phyloP scores from a whole-genome alignment of 2,888 invertebrate species.

The Cyrtodaria siliqua region DNA sequence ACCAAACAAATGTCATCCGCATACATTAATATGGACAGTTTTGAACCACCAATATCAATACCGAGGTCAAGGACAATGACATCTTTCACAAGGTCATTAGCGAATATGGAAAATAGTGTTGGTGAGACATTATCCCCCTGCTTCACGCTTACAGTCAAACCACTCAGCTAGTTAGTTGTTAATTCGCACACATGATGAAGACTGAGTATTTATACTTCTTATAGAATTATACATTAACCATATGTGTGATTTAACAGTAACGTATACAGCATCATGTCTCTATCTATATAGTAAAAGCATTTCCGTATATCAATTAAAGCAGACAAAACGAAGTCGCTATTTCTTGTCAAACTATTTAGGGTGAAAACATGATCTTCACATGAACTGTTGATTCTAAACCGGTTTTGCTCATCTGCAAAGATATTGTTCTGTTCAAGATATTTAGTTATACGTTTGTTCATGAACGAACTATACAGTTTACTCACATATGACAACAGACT shows the following conservation, averaged over 20 bases:
- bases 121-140: slow-evolving; percentile 36
- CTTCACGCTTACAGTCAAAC: slow-evolving; percentile 30
- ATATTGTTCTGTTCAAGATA: slow-evolving; percentile 30
- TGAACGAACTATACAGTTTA: slow-evolving; percentile 35
- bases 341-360: slow-evolving; percentile 89
- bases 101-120: slow-evolving; percentile 29
- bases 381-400: slow-evolving; percentile 24
- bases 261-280: slow-evolving; percentile 10
- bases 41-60: too few species aligned
- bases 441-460: slow-evolving; percentile 35
- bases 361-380: slow-evolving; percentile 43
- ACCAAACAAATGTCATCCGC: slow-evolving; percentile 22
- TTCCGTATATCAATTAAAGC: slow-evolving; percentile 29
- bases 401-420: slow-evolving; percentile 32
- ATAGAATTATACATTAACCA: neutral
- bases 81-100: slow-evolving; percentile 21
- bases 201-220: slow-evolving; percentile 2
- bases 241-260: slow-evolving; percentile 4
- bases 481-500: slow-evolving; percentile 36
- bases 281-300: slow-evolving; percentile 17
- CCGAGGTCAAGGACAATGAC: slow-evolving; percentile 35
- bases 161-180: slow-evolving; percentile 30
- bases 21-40: too few species aligned
- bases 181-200: slow-evolving; percentile 19
- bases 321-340: slow-evolving; percentile 21